Evolutionary conservation across 2,888 invertebrate species (phyloP).

Genomic region (Drosophila rubida): DNA sequence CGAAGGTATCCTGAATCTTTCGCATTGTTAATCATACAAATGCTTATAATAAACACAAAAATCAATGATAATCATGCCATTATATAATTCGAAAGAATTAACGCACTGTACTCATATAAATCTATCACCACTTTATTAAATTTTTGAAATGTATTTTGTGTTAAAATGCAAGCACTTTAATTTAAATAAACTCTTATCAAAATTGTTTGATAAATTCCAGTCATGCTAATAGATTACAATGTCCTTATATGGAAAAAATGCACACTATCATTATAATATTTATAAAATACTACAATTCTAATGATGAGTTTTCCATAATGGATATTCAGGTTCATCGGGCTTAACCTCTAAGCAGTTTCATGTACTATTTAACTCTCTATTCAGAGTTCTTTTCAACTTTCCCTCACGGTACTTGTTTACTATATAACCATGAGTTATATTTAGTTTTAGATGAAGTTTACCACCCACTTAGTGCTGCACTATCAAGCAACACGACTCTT

Average conservation of each 20-base stretch:
- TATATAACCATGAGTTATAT: conserved; percentile 88
- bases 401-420: conserved; percentile 89
- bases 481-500: conserved; percentile 73
- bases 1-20: conserved; percentile 85
- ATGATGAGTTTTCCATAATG: conserved; percentile 85
- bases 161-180: conserved; percentile 50
- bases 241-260: conserved; percentile 86
- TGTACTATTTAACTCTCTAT: conserved; percentile 85
- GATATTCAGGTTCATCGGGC: conserved; percentile 87
- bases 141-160: conserved; percentile 54
- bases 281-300: conserved; percentile 61
- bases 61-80: conserved; percentile 43
- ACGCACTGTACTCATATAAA: conserved; percentile 49
- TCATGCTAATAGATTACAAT: conserved; percentile 86
- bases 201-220: conserved; percentile 54
- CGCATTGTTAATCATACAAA: conserved; percentile 82
- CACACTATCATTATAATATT: conserved; percentile 78
- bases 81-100: conserved; percentile 49
- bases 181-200: conserved; percentile 45
- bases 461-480: conserved; percentile 79
- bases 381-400: conserved; percentile 88
- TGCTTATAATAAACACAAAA: conserved; percentile 48
- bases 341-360: conserved; percentile 86
- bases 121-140: conserved; percentile 57
- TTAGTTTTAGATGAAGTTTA: conserved; percentile 87